These are phyloP conservation scores for Galago senegalensis DNA, from an alignment of 2,797 vertebrate genomes.

Conservation along the genomic window DNA sequence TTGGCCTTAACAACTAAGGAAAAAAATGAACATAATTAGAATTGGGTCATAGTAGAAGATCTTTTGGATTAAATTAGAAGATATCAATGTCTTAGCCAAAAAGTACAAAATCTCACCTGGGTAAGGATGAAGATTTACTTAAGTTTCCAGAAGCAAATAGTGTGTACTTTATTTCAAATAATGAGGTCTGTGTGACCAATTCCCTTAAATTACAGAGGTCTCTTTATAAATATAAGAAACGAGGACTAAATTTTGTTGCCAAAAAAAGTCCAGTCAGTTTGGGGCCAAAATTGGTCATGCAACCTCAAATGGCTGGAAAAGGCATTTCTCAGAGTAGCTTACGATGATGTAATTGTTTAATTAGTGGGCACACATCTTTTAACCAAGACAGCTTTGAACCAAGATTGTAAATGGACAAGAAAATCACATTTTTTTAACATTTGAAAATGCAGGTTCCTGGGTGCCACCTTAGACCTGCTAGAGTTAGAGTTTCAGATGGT, in stretches of 20 bases:
- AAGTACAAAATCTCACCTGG: background rate
- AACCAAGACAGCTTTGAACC: background rate
- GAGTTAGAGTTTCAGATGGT: background rate
- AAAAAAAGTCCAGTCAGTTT: background rate
- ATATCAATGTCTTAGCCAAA: slow-evolving; percentile 7
- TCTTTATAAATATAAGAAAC: background rate
- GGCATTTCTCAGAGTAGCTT: background rate
- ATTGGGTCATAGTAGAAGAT: background rate
- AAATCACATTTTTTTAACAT: background rate
- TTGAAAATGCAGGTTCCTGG: background rate
- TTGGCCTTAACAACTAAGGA: background rate
- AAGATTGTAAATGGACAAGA: background rate
- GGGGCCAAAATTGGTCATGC: background rate
- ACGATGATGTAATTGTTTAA: background rate
- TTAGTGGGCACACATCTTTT: slow-evolving; percentile 17
- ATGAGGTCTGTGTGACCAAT: background rate
- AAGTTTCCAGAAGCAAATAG: background rate
- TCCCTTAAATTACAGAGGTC: background rate
- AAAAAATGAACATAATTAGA: slow-evolving; percentile 42
- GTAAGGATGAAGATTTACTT: background rate
- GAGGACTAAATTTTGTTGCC: background rate
- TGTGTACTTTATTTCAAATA: background rate
- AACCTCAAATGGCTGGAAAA: background rate
- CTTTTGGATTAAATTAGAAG: background rate
- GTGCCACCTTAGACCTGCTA: background rate